Evolutionary conservation across 2,797 vertebrate species (phyloP).

Genomic region (Monodelphis domestica): DNA sequence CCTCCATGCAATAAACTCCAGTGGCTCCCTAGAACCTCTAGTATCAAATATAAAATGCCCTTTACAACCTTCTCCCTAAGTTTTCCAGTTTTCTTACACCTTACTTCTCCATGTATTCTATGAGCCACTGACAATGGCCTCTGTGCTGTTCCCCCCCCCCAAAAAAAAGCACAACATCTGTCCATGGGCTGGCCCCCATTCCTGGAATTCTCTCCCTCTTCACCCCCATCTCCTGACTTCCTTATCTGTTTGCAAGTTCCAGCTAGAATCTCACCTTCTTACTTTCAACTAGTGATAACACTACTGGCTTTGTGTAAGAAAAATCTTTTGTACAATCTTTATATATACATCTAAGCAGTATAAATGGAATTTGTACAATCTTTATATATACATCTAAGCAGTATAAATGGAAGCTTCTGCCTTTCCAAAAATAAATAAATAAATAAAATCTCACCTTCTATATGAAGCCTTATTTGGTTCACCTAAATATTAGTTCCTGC

Average conservation of each 20-base stretch:
- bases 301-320: constrained; percentile 32
- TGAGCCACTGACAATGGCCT: not conserved
- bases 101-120: not conserved
- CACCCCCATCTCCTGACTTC: not conserved
- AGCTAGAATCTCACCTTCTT: too few species aligned
- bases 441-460: not conserved
- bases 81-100: not conserved
- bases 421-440: too few species aligned
- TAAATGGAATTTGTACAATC: too few species aligned
- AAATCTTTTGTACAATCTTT: constrained; percentile 30
- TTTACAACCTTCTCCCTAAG: not conserved
- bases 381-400: too few species aligned
- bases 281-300: too few species aligned
- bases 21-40: not conserved
- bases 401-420: not conserved
- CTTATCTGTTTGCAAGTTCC: not conserved
- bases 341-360: not conserved
- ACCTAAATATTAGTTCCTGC: not conserved
- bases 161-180: not conserved
- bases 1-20: not conserved
- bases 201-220: not conserved
- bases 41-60: not conserved
- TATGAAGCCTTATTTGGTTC: not conserved
- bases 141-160: not conserved
- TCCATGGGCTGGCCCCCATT: not conserved